Percentiles rank a stretch among this genome's conserved stretches.
These are phyloP conservation scores for Phaethon lepturus DNA, from an alignment of 2,113 vertebrate genomes.

Conservation along the genomic window DNA sequence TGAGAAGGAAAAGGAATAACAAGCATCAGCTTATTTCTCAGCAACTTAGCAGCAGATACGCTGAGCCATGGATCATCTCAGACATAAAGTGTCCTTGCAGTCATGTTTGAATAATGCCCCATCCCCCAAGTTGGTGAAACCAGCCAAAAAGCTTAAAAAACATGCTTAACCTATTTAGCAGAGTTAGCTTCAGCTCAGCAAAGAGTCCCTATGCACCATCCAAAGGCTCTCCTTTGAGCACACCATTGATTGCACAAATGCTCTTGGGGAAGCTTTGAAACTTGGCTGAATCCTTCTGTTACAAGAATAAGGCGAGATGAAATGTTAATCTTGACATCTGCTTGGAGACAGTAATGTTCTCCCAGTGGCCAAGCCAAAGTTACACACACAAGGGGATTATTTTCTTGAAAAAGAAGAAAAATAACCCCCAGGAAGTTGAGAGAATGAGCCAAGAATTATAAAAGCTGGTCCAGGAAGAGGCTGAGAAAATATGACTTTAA, in stretches of 20 bases:
- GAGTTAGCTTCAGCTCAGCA: neutral
- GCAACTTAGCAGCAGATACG: neutral
- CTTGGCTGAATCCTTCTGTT: neutral
- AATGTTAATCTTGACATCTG: neutral
- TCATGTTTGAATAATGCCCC: accelerated
- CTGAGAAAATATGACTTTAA: neutral
- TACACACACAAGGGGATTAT: neutral
- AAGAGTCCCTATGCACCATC: neutral
- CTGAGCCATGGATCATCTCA: neutral
- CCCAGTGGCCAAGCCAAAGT: neutral
- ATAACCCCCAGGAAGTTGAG: neutral
- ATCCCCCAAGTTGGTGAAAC: neutral
- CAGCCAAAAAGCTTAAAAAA: neutral
- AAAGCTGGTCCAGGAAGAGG: neutral
- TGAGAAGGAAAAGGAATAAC: neutral
- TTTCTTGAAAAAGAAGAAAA: neutral
- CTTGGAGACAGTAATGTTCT: neutral
- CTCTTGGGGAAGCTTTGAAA: neutral
- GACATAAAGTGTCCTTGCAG: neutral
- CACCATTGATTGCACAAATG: neutral
- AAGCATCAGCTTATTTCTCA: neutral
- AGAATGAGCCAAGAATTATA: neutral
- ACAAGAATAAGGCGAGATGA: neutral
- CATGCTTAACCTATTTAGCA: neutral
- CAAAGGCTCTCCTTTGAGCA: neutral